Conservation (phyloP, 2,113 vertebrate species). For the Nyctereutes procyonoides region DNA sequence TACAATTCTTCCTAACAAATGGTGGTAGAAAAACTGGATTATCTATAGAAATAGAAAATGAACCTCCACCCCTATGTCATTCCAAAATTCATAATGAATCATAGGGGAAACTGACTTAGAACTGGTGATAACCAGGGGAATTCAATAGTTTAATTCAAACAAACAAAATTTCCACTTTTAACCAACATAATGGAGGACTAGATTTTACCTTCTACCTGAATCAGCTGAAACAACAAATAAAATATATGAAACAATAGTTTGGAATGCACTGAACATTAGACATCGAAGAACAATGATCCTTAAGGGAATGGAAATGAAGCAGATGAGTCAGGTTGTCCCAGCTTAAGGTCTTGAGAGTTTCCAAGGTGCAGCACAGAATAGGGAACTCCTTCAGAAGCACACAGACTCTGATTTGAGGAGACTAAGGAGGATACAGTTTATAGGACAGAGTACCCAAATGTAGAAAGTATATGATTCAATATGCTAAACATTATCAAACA, state of each 20-base stretch:
- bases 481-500: not conserved
- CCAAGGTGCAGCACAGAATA: not conserved
- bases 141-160: not conserved
- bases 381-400: not conserved
- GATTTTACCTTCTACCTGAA: not conserved
- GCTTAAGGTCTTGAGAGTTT: not conserved
- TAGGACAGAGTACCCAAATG: rapidly evolving
- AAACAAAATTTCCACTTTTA: not conserved
- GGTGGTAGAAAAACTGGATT: not conserved
- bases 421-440: not conserved
- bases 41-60: not conserved
- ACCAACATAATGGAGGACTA: not conserved
- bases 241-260: not conserved
- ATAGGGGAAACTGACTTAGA: not conserved
- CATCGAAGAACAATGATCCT: not conserved
- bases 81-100: not conserved
- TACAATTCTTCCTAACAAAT: not conserved
- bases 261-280: not conserved
- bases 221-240: not conserved
- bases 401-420: not conserved
- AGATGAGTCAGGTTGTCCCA: not conserved
- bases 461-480: not conserved
- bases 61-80: not conserved
- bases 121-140: not conserved
- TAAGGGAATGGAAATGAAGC: not conserved